These are phyloP conservation scores for Cybosia mesomella DNA, from an alignment of 2,888 invertebrate species.

Conservation along the genomic window DNA sequence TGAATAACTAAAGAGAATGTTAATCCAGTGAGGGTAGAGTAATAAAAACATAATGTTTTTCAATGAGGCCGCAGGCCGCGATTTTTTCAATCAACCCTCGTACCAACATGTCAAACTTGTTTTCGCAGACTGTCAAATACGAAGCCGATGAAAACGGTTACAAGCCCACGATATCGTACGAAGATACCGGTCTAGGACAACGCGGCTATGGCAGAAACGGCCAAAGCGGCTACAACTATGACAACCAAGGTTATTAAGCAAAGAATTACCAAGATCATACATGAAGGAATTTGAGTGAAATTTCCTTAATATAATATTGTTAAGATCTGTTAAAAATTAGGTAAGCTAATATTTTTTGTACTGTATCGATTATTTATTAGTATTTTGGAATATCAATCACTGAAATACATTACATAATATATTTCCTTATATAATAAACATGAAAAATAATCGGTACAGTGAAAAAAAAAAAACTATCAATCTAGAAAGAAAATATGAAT, in stretches of 20 bases:
- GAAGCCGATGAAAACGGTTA: slow-evolving; percentile 90
- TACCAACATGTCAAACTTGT: slow-evolving; percentile 12
- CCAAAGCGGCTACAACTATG: slow-evolving; percentile 55
- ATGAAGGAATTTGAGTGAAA: not conserved
- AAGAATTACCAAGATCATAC: slow-evolving; percentile 6
- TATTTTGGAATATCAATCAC: not conserved
- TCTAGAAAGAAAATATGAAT: slow-evolving; percentile 18
- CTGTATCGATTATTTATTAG: not conserved
- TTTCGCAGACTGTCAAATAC: slow-evolving; percentile 88
- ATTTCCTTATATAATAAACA: not conserved
- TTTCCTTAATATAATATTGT: not conserved
- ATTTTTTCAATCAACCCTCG: too few species aligned
- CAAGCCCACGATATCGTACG: slow-evolving; percentile 89
- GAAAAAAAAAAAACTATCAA: slow-evolving; percentile 7
- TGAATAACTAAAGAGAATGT: too few species aligned
- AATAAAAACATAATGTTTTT: too few species aligned
- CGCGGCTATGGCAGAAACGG: slow-evolving; percentile 53
- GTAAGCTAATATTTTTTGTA: not conserved
- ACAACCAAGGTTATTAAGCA: slow-evolving; percentile 51
- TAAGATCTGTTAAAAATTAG: slow-evolving; percentile 6
- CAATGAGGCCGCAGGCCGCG: too few species aligned
- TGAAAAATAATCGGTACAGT: slow-evolving; percentile 14
- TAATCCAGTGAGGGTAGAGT: too few species aligned
- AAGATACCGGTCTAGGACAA: slow-evolving; percentile 81
- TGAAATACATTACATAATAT: too few species aligned